Percentiles rank a stretch among this genome's conserved stretches.
Conservation (phyloP, 2,888 invertebrate species). For the Pseudeuparius sepicola region DNA sequence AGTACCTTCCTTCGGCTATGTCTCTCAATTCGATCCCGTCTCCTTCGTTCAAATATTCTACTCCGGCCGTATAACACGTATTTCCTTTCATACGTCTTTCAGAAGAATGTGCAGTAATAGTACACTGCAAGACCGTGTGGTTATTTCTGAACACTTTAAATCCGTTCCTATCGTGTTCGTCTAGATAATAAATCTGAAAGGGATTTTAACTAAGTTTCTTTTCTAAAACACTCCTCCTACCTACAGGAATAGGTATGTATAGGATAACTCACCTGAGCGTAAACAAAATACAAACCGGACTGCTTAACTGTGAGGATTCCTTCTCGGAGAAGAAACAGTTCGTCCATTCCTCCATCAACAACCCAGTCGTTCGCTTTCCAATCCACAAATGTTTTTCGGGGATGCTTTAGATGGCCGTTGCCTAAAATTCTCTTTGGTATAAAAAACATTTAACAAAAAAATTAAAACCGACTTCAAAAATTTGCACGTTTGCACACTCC, state of each 20-base stretch:
- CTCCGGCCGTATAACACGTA: slow-evolving; percentile 64
- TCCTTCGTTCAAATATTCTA: slow-evolving; percentile 50
- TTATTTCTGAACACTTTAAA: slow-evolving; percentile 59
- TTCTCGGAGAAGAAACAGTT: slow-evolving; percentile 49
- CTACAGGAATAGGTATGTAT: background rate
- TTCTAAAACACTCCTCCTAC: too few relatives aligned
- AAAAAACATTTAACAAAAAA: background rate
- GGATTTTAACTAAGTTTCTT: slow-evolving; percentile 9
- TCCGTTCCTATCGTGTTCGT: slow-evolving; percentile 65
- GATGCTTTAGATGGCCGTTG: slow-evolving; percentile 56
- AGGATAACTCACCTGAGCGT: slow-evolving; percentile 51
- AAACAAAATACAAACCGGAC: slow-evolving; percentile 64
- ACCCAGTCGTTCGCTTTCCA: slow-evolving; percentile 60
- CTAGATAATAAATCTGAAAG: slow-evolving; percentile 65
- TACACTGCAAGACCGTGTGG: slow-evolving; percentile 58
- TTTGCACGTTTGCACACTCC: too few relatives aligned
- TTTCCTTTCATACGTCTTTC: slow-evolving; percentile 51
- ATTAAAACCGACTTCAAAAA: too few relatives aligned
- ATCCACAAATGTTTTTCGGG: slow-evolving; percentile 52
- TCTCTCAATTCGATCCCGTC: slow-evolving; percentile 62
- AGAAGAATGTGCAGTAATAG: slow-evolving; percentile 51
- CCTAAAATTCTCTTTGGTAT: slow-evolving; percentile 37
- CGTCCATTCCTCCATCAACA: slow-evolving; percentile 47
- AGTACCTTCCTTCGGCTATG: slow-evolving; percentile 55
- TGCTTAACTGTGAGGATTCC: slow-evolving; percentile 60